phyloP scores from a whole-genome alignment of 2,797 vertebrate genomes.

The Hapalemur alaotrensis region DNA sequence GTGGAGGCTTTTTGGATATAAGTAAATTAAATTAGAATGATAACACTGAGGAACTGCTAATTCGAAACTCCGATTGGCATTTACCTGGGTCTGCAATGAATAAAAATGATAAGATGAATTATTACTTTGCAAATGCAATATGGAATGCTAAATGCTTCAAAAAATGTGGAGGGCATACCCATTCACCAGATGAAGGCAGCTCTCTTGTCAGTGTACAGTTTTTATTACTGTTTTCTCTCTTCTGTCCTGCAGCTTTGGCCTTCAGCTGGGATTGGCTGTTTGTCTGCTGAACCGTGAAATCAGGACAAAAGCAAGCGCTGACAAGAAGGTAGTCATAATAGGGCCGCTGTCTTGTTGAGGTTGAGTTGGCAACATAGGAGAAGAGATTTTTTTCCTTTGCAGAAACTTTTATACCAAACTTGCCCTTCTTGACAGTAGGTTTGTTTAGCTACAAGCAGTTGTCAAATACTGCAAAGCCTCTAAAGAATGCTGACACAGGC shows the following conservation, averaged over 20 bases:
- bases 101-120: not conserved
- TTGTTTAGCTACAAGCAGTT: slow-evolving; percentile 30
- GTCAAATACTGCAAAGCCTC: not conserved
- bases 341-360: not conserved
- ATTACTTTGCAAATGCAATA: not conserved
- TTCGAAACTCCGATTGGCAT: not conserved
- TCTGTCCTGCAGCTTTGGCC: not conserved
- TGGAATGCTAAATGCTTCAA: not conserved
- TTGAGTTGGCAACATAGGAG: not conserved
- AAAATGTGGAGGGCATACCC: not conserved
- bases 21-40: not conserved
- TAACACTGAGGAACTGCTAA: not conserved
- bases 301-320: slow-evolving; percentile 1
- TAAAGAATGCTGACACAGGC: slow-evolving; percentile 23
- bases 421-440: not conserved
- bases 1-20: not conserved
- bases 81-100: not conserved
- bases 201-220: not conserved
- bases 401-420: slow-evolving; percentile 6
- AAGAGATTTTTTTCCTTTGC: slow-evolving; percentile 5
- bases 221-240: not conserved
- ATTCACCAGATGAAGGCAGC: not conserved
- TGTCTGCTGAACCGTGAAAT: not conserved
- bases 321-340: not conserved
- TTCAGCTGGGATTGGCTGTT: not conserved